Evolutionary conservation across 2,113 vertebrate species (phyloP).

Genomic region (Aegypius monachus): DNA sequence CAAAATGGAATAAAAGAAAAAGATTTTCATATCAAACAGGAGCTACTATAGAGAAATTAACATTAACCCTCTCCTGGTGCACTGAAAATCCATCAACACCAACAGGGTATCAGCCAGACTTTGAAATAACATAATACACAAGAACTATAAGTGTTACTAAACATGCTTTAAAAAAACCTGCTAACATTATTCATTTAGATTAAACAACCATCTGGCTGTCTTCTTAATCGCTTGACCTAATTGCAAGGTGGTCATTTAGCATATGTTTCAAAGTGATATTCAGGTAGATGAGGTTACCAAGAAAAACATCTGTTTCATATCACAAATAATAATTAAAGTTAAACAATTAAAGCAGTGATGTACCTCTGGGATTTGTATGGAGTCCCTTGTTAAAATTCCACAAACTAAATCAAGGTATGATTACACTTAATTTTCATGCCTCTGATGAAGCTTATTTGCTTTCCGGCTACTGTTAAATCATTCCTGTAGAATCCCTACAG

Average conservation of each 20-base stretch:
- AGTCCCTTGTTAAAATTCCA: not conserved
- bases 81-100: not conserved
- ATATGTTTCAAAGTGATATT: not conserved
- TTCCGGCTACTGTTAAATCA: not conserved
- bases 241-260: conserved; percentile 23
- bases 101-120: not conserved
- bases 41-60: not conserved
- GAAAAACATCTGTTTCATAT: conserved; percentile 41
- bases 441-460: not conserved
- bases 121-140: not conserved
- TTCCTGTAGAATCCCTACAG: not conserved
- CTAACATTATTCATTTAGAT: not conserved
- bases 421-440: not conserved
- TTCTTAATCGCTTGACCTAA: not conserved
- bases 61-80: not conserved
- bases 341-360: not conserved
- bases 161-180: not conserved
- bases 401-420: not conserved
- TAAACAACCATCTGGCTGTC: conserved; percentile 9
- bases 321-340: conserved; percentile 36
- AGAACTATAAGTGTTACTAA: not conserved
- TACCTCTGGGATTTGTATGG: not conserved
- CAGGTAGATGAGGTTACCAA: not conserved
- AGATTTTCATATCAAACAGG: not conserved
- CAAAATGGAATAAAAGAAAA: not conserved